A percentile compares a stretch with the other conserved stretches of the same genome.
Evolutionary conservation across 2,888 invertebrate genomes (phyloP).

Genomic region (Psococerastis gibbosa): DNA sequence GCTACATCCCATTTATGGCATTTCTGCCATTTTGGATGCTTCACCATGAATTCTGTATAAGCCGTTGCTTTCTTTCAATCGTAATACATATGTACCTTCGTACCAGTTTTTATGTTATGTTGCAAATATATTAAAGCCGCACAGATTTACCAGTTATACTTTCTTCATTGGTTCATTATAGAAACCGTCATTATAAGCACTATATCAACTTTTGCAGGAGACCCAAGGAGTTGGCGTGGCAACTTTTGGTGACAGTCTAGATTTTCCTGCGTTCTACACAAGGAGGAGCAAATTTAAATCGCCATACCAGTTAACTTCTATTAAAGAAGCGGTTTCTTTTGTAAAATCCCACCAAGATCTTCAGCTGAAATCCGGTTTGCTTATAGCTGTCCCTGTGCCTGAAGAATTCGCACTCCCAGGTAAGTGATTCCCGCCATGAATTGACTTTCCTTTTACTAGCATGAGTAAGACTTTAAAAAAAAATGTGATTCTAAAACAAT

Average conservation of each 20-base stretch:
- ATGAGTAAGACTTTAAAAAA: no score
- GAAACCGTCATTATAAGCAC: no score
- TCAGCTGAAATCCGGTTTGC: constrained; percentile 45
- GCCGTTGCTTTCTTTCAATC: no score
- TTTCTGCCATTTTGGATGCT: no score
- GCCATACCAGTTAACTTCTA: constrained; percentile 44
- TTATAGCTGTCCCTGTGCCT: constrained; percentile 86
- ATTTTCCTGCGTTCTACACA: constrained; percentile 92
- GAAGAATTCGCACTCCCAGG: constrained; percentile 29
- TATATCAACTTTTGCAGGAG: constrained; percentile 44
- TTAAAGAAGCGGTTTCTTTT: constrained; percentile 52
- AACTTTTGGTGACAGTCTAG: constrained; percentile 40
- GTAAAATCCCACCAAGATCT: constrained; percentile 36
- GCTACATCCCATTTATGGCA: no score
- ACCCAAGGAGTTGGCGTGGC: constrained; percentile 87
- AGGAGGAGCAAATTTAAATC: constrained; percentile 48
- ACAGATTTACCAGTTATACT: no score
- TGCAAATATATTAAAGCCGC: no score
- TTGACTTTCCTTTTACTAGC: constrained; percentile 6
- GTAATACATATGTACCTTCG: no score
- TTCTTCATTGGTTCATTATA: no score
- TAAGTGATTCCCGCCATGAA: constrained; percentile 7
- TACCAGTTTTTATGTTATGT: no score
- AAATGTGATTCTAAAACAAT: no score
- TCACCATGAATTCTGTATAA: no score